These are phyloP conservation scores for Periphyllus acericola DNA, from an alignment of 2,888 invertebrate species.

Conservation along the genomic window DNA sequence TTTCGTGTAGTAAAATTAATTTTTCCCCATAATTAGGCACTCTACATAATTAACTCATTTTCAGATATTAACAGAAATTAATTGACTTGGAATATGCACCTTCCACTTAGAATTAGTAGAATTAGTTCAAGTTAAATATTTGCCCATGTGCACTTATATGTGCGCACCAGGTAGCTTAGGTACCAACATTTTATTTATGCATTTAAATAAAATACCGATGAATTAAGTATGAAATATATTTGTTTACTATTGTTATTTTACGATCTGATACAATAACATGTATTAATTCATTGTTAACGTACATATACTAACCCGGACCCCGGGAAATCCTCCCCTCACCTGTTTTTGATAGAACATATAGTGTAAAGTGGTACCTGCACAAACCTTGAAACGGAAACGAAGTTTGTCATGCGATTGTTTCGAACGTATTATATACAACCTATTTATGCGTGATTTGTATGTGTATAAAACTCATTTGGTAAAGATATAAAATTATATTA, in stretches of 20 bases:
- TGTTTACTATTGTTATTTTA: not conserved
- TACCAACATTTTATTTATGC: not conserved
- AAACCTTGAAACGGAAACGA: not conserved
- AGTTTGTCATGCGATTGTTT: not conserved
- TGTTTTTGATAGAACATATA: not conserved
- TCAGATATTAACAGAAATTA: too few species aligned
- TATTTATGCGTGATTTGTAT: not conserved
- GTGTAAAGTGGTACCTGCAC: not conserved
- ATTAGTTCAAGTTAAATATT: too few species aligned
- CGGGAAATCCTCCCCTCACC: too few species aligned
- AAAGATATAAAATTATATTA: not conserved
- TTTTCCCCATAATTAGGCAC: too few species aligned
- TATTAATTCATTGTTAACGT: not conserved
- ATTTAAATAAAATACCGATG: not conserved
- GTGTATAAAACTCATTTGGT: not conserved
- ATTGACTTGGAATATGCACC: too few species aligned
- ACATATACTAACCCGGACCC: not conserved
- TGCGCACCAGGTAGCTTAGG: not conserved
- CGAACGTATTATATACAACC: not conserved
- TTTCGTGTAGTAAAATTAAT: too few species aligned
- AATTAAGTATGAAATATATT: not conserved
- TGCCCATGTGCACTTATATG: too few species aligned
- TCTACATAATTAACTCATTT: too few species aligned
- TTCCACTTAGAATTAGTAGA: too few species aligned
- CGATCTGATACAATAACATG: not conserved